phyloP scores from a whole-genome alignment of 2,888 invertebrate species.

The Aethes cnicana region DNA sequence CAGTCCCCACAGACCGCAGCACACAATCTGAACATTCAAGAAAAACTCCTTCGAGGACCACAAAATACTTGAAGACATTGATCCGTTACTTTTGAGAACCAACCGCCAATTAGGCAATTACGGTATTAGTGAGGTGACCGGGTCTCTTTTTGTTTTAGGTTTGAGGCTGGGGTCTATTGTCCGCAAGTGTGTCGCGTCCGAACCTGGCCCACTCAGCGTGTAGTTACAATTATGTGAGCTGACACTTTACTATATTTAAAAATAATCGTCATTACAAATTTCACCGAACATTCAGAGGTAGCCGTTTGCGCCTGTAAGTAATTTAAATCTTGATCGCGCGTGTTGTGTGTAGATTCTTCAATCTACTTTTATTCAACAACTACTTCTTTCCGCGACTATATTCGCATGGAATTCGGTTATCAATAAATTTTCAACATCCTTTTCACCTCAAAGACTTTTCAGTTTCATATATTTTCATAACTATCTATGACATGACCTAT shows the following conservation, averaged over 20 bases:
- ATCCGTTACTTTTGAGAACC: constrained; percentile 49
- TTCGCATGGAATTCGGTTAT: too few species aligned
- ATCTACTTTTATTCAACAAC: too few species aligned
- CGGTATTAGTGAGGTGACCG: constrained; percentile 57
- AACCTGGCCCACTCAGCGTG: constrained; percentile 13
- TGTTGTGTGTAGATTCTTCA: too few species aligned
- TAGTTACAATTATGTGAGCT: constrained; percentile 18
- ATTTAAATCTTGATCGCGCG: too few species aligned
- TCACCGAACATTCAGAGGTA: too few species aligned
- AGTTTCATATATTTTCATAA: too few species aligned
- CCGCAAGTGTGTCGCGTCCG: constrained; percentile 29
- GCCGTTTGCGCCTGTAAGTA: too few species aligned
- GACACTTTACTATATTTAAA: constrained; percentile 8
- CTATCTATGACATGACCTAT: too few species aligned
- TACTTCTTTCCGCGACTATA: too few species aligned
- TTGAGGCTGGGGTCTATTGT: constrained; percentile 48
- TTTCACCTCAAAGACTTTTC: too few species aligned
- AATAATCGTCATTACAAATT: constrained; percentile 10
- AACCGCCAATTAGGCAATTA: constrained; percentile 46
- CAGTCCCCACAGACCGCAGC: neutral
- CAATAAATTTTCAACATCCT: too few species aligned
- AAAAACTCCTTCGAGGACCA: neutral
- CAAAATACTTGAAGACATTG: constrained; percentile 23
- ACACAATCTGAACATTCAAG: neutral
- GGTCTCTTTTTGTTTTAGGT: constrained; percentile 57